Conservation (phyloP, 1,140 invertebrate species). For the Hypothenemus hampei region DNA sequence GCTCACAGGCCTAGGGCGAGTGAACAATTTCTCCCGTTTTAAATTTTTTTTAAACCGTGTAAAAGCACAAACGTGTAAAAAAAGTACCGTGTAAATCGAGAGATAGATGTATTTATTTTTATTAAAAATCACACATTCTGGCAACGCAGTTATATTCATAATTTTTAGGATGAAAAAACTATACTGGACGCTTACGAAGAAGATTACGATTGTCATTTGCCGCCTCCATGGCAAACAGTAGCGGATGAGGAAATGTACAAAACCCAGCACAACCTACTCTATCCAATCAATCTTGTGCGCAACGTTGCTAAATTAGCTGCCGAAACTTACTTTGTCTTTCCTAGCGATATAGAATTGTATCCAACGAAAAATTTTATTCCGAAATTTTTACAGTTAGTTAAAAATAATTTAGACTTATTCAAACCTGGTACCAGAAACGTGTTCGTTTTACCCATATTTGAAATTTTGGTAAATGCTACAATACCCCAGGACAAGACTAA, state of each 20-base stretch:
- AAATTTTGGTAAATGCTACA: conserved; percentile 42
- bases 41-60: too few relatives aligned
- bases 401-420: conserved; percentile 13
- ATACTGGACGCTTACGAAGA: conserved; percentile 24
- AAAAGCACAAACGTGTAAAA: too few relatives aligned
- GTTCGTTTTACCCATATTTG: conserved; percentile 49
- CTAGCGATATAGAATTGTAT: conserved; percentile 71
- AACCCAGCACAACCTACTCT: conserved; percentile 51
- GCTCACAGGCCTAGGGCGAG: too few relatives aligned
- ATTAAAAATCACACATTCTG: background rate
- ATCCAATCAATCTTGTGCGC: conserved; percentile 72
- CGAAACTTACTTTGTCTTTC: conserved; percentile 62
- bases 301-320: conserved; percentile 62
- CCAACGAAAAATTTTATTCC: conserved; percentile 47
- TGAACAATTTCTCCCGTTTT: too few relatives aligned
- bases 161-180: conserved; percentile 2
- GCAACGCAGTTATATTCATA: too few relatives aligned
- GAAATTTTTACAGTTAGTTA: conserved; percentile 41
- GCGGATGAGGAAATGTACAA: conserved; percentile 36
- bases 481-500: conserved; percentile 44
- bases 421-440: conserved; percentile 29
- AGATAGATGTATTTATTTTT: too few relatives aligned
- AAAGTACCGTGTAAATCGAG: too few relatives aligned
- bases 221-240: conserved; percentile 23
- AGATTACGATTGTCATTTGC: conserved; percentile 19